Evolutionary conservation across 2,797 vertebrate genomes (phyloP).

Genomic region (Smutsia temminckii): DNA sequence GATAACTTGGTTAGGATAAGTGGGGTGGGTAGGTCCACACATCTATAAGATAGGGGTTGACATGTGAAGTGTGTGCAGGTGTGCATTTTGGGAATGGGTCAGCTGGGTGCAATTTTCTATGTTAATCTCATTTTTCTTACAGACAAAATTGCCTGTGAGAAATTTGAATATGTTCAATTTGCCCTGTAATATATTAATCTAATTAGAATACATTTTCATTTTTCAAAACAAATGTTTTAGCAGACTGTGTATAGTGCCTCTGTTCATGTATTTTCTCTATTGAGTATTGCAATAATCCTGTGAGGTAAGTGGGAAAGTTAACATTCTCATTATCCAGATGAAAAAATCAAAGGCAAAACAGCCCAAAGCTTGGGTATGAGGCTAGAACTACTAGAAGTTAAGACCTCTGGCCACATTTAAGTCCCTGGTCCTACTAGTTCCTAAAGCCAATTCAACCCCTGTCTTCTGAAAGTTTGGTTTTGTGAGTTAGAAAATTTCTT

Average conservation of each 20-base stretch:
- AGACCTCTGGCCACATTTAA: background rate
- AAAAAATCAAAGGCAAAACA: background rate
- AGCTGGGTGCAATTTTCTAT: background rate
- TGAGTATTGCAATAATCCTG: background rate
- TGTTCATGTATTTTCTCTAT: background rate
- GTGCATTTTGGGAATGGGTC: background rate
- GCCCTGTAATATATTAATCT: background rate
- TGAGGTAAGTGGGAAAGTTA: background rate
- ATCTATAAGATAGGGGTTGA: background rate
- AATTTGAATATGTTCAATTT: background rate
- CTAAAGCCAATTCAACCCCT: background rate
- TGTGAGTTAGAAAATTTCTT: background rate
- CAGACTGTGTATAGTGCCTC: background rate
- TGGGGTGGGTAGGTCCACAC: background rate
- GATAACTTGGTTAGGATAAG: background rate
- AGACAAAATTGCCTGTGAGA: background rate
- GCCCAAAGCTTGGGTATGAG: background rate
- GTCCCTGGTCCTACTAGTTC: background rate
- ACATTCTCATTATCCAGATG: background rate
- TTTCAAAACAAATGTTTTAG: background rate
- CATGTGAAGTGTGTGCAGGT: background rate
- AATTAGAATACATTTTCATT: background rate
- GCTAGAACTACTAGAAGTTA: background rate
- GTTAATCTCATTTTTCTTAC: background rate
- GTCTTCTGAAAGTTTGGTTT: conserved; percentile 19